These are phyloP conservation scores for Ochlodes sylvanus DNA, from an alignment of 2,888 invertebrate genomes.

Conservation along the genomic window DNA sequence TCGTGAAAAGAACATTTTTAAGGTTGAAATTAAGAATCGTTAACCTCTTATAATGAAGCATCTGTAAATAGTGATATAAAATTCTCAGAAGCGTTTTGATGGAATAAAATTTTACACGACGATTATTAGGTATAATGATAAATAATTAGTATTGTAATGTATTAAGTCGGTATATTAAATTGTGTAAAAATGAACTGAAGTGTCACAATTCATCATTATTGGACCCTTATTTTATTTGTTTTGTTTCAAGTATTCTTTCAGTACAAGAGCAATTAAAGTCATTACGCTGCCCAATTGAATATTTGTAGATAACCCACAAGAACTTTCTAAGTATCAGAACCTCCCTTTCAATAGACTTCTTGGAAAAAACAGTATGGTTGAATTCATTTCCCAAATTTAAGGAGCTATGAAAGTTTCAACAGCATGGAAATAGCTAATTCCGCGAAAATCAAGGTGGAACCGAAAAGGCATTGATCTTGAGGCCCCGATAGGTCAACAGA, in stretches of 20 bases:
- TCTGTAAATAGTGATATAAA: not conserved
- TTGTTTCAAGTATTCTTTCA: too few species aligned
- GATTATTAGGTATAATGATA: not conserved
- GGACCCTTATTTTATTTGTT: too few species aligned
- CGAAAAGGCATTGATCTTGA: constrained; percentile 19
- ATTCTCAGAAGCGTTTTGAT: not conserved
- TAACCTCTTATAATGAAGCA: constrained; percentile 8
- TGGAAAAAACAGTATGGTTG: too few species aligned
- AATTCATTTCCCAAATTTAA: not conserved
- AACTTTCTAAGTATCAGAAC: too few species aligned
- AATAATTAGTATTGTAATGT: not conserved
- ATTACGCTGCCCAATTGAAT: too few species aligned
- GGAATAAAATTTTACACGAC: not conserved
- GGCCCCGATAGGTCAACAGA: not conserved
- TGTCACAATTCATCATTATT: too few species aligned
- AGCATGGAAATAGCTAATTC: constrained; percentile 25
- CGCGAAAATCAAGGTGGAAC: constrained; percentile 19
- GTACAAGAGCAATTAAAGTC: too few species aligned
- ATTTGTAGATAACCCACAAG: too few species aligned
- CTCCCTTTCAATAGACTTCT: too few species aligned
- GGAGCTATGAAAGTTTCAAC: constrained; percentile 15
- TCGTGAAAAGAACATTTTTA: constrained; percentile 21
- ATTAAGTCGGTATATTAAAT: too few species aligned
- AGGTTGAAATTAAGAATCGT: constrained; percentile 20
- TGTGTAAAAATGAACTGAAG: too few species aligned